Evolutionary conservation across 2,888 invertebrate species (phyloP), one percentile per base, ranked within the genome.

Genomic region (Drosophila mimica): DNA sequence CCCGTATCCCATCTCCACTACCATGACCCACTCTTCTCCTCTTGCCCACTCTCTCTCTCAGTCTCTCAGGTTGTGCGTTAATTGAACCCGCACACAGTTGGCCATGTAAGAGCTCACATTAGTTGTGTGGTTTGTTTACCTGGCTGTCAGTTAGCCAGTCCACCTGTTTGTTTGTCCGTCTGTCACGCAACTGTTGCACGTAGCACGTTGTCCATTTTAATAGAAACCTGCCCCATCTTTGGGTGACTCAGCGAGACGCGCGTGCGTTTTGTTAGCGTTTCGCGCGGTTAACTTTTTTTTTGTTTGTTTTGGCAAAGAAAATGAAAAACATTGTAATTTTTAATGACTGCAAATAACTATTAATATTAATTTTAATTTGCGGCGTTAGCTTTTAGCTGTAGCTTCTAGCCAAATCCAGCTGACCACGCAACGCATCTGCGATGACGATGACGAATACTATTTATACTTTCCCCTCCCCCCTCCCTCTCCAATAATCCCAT

Each of bases 1-100:
- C 30, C 5, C 4, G 8, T 25, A 25, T 25, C 20, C 2, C 2
- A n/a, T n/a, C n/a, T n/a, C n/a, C n/a, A n/a, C 25, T 8, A 17
- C 9, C 33, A 33, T 17, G 20, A 13, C 40, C n/a, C 38, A n/a
- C 31, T 17, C 54, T n/a, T 4, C 28, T 15, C 8, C 8, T 28
- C 6, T 6, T 17, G 20, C 20, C 25, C 17, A 6, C 30, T 28
- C 20, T 20, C 46, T 4, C 25, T 43, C 25, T 20, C 46, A 71
- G 63, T 75, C 49, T 76, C 56, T 49, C 52, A 11, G 15, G 13
- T 46, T 31, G 43, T 38, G 89, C 85, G 89, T 89, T 86, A 86
- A 86, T 86, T 86, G 89, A 86, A 86, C 89, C 86, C 89, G 86
- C 86, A 89, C 89, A 86, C 82, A 86, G 78, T 53, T 81, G 80